Percentiles rank a stretch among this genome's conserved stretches.
These are phyloP conservation scores for Anseranas semipalmata DNA, from an alignment of 2,113 vertebrate species.

Conservation along the genomic window DNA sequence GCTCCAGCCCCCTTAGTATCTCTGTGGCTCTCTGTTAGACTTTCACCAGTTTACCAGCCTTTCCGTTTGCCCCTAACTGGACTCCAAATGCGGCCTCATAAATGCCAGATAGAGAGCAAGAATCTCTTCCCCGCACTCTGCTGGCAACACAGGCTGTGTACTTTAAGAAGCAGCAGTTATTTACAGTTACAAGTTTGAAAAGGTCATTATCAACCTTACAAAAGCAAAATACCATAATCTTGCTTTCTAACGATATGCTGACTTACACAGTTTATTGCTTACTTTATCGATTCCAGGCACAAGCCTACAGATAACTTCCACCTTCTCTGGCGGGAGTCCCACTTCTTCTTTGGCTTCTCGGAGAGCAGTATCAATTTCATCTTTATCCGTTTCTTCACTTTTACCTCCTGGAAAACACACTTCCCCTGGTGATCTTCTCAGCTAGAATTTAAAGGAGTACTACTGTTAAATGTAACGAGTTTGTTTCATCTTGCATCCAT, in stretches of 20 bases:
- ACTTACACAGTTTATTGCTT: constrained; percentile 7
- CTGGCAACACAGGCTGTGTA: fast-evolving
- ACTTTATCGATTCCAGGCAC: constrained; percentile 82
- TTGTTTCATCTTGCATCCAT: neutral
- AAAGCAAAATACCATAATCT: neutral
- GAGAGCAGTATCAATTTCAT: constrained; percentile 88
- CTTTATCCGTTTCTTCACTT: constrained; percentile 79
- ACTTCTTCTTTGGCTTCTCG: constrained; percentile 93
- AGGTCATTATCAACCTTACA: neutral
- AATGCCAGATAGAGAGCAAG: neutral
- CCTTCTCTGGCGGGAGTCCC: constrained; percentile 81
- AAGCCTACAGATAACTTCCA: constrained; percentile 86
- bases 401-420: constrained; percentile 96
- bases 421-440: constrained; percentile 86
- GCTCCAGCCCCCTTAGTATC: neutral
- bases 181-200: neutral
- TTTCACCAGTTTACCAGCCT: fast-evolving
- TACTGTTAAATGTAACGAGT: neutral
- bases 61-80: no score
- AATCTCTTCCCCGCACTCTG: neutral
- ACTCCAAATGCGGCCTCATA: no score
- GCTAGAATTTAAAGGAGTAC: constrained; percentile 67
- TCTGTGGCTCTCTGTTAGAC: neutral
- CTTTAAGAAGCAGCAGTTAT: fast-evolving
- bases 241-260: neutral